Base-by-base conservation (phyloP, 2,888 invertebrate genomes). In the Conchocele bisecta region DNA sequence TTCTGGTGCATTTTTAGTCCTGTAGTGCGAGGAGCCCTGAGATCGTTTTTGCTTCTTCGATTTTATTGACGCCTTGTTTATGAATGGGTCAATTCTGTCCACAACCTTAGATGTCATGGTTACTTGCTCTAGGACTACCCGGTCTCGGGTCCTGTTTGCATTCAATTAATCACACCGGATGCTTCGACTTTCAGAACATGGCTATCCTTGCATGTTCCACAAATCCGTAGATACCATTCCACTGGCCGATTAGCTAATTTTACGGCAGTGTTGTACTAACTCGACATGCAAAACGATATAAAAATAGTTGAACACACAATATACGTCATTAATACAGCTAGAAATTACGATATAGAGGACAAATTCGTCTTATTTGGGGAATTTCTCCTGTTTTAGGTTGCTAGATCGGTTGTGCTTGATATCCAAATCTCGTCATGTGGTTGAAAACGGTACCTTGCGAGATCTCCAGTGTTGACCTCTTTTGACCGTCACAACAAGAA, bases 71-170 rank as follows among this genome's bases (percentile, higher is more conserved):
- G 98, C 95, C 94, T 98, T 99, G 72, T 83, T 89, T 56, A 89
- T 86, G 93, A 99, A 99, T 90, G 99, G 99, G 94, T 99, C 99
- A 94, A 99, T 98, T 93, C 98, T 96, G 94, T 99, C 98, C 93
- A 98, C 98, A 61, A 84, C 82, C 75, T 84, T 85, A 42, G 85
- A 81, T 64, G 85, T 79, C 85, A 85, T 85, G 69, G 64, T 80
- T 41, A n/a, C n/a, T n/a, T n/a, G n/a, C n/a, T n/a, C n/a, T n/a
- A n/a, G n/a, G n/a, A n/a, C n/a, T n/a, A n/a, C n/a, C n/a, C n/a
- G n/a, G n/a, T n/a, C n/a, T n/a, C n/a, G n/a, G n/a, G n/a, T n/a
- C n/a, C n/a, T n/a, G n/a, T n/a, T n/a, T n/a, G n/a, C n/a, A n/a
- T n/a, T n/a, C n/a, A n/a, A n/a, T n/a, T n/a, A n/a, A n/a, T n/a